These are phyloP conservation scores for Metacarcinus magister DNA, from an alignment of 2,888 invertebrate genomes.

Conservation along the genomic window DNA sequence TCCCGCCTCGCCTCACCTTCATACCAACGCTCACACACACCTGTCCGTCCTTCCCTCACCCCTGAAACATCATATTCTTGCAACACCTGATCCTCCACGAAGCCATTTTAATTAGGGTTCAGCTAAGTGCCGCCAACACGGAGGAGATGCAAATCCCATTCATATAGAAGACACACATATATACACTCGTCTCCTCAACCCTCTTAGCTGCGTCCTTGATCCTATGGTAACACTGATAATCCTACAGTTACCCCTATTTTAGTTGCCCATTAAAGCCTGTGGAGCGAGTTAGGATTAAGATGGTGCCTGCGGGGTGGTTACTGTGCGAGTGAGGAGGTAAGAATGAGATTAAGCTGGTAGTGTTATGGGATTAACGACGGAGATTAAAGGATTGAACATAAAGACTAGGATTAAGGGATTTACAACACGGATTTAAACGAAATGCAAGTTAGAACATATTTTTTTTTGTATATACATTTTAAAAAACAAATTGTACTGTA, in stretches of 20 bases:
- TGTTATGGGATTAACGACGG: background rate
- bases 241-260: background rate
- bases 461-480: no score
- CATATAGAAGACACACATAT: background rate
- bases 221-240: background rate
- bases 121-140: background rate
- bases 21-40: background rate
- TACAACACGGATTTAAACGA: no score
- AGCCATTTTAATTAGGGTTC: background rate
- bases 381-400: no score
- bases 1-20: background rate
- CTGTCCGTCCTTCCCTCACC: background rate
- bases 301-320: background rate
- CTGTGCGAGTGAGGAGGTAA: background rate
- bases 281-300: background rate
- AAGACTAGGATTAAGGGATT: no score
- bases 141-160: background rate
- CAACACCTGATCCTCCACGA: background rate
- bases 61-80: conserved; percentile 10
- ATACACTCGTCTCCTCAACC: background rate
- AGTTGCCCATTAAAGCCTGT: no score
- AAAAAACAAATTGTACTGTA: no score
- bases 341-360: background rate
- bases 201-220: background rate
- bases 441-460: no score